Conservation (phyloP, 2,888 invertebrate genomes). For the Meliscaeva auricollis region DNA sequence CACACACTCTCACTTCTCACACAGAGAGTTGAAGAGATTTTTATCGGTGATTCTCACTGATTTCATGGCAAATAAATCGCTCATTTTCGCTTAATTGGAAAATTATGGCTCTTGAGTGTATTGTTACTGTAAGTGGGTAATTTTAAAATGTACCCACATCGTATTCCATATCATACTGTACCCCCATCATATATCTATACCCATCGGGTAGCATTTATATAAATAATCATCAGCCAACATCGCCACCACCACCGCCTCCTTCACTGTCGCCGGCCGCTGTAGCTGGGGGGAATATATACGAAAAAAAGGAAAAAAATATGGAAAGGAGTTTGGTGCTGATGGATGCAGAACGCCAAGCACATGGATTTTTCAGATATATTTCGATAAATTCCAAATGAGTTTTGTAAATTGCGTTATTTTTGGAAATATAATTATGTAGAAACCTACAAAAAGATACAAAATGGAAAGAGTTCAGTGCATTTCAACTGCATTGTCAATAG, state of each 20-base stretch:
- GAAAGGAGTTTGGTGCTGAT: slow-evolving; percentile 44
- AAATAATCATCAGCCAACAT: slow-evolving; percentile 22
- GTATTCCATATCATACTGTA: background rate
- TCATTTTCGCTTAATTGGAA: slow-evolving; percentile 85
- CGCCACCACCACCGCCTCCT: too few species aligned
- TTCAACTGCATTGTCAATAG: slow-evolving; percentile 45
- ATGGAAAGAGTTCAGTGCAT: slow-evolving; percentile 51
- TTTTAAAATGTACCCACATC: slow-evolving; percentile 57
- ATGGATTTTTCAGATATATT: slow-evolving; percentile 62
- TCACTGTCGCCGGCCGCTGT: background rate
- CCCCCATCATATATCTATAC: too few species aligned
- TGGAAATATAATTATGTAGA: slow-evolving; percentile 36
- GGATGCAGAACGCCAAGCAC: slow-evolving; percentile 41
- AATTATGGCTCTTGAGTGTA: slow-evolving; percentile 82
- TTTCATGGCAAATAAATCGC: slow-evolving; percentile 85
- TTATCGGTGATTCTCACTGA: slow-evolving; percentile 84
- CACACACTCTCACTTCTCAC: slow-evolving; percentile 43
- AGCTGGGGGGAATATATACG: background rate
- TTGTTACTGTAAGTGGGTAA: slow-evolving; percentile 73
- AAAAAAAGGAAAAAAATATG: background rate
- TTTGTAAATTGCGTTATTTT: slow-evolving; percentile 73
- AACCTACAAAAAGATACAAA: background rate
- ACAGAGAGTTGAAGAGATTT: slow-evolving; percentile 82
- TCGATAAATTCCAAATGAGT: slow-evolving; percentile 75
- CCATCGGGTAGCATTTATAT: slow-evolving; percentile 37